These are phyloP conservation scores for Planiliza haematocheilus DNA, from an alignment of 2,113 vertebrate genomes.

Conservation along the genomic window DNA sequence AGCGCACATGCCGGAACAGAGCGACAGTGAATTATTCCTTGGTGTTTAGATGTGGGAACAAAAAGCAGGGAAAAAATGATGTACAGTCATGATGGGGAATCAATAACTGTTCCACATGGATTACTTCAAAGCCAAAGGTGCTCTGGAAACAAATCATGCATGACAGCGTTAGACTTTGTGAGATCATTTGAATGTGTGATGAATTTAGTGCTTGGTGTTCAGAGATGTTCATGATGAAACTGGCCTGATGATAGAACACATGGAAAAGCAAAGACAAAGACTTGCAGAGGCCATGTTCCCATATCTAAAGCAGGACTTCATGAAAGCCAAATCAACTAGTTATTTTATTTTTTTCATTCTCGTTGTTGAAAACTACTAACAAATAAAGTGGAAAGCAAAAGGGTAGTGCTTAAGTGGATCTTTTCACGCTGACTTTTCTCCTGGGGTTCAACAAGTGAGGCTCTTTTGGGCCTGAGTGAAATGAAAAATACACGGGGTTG, in stretches of 20 bases:
- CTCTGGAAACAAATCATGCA: constrained; percentile 34
- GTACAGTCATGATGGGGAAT: constrained; percentile 66
- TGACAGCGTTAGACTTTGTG: constrained; percentile 28
- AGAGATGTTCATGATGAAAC: constrained; percentile 13
- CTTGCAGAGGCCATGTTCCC: neutral
- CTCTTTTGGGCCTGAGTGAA: constrained; percentile 18
- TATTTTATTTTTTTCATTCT: too few relatives aligned
- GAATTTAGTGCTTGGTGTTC: constrained; percentile 32
- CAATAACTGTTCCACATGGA: constrained; percentile 71
- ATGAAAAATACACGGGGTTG: constrained; percentile 22
- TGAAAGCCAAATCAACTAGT: neutral
- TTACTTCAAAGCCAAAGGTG: constrained; percentile 62
- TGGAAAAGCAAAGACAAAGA: neutral
- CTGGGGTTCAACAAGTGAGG: constrained; percentile 16
- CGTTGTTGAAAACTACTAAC: constrained; percentile 9
- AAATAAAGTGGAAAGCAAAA: constrained; percentile 1
- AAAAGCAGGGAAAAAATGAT: constrained; percentile 56
- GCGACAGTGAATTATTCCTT: constrained; percentile 21
- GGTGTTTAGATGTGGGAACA: constrained; percentile 56
- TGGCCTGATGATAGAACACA: neutral
- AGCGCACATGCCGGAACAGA: neutral
- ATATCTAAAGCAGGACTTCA: neutral
- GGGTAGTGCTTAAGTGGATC: constrained; percentile 8
- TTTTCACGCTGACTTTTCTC: constrained; percentile 23
- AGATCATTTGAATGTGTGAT: constrained; percentile 11